A percentile compares a stretch with the other conserved stretches of the same genome.
Evolutionary conservation across 1,140 invertebrate genomes (phyloP).

Genomic region (Bombus picipes): DNA sequence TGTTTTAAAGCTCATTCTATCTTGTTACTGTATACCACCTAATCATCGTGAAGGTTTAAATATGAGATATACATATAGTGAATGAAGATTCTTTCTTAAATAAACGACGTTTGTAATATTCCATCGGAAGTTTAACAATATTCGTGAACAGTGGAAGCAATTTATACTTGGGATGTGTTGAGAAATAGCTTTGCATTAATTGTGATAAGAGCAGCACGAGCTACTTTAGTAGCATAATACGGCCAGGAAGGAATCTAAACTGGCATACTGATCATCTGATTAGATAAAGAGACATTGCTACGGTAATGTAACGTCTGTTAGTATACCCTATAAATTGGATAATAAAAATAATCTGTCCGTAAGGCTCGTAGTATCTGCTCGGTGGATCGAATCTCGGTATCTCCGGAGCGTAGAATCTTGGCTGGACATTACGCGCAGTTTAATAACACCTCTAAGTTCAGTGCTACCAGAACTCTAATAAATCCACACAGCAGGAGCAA

Average conservation of each 20-base stretch:
- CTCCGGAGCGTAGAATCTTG: background rate
- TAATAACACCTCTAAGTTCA: slow-evolving; percentile 18
- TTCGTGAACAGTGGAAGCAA: background rate
- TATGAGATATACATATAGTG: too few species aligned
- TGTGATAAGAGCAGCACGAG: background rate
- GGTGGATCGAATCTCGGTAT: background rate
- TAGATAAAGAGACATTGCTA: background rate
- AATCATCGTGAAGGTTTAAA: too few species aligned
- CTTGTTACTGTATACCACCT: too few species aligned
- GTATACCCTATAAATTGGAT: background rate
- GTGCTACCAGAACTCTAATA: slow-evolving; percentile 20
- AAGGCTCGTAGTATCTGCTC: background rate
- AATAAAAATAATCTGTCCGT: background rate
- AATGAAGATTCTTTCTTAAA: too few species aligned
- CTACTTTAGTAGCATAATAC: background rate
- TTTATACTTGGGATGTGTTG: background rate
- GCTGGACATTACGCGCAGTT: background rate
- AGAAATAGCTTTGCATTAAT: background rate
- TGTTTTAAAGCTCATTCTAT: too few species aligned
- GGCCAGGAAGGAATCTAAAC: background rate
- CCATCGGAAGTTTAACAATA: background rate
- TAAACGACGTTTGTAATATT: too few species aligned
- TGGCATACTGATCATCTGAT: slow-evolving; percentile 4
- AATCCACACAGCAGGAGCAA: slow-evolving; percentile 20
- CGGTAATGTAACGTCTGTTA: background rate